Percentiles rank a stretch among this genome's conserved stretches.
These are phyloP conservation scores for Hyphantria cunea DNA, from an alignment of 1,140 invertebrate species.

Conservation along the genomic window DNA sequence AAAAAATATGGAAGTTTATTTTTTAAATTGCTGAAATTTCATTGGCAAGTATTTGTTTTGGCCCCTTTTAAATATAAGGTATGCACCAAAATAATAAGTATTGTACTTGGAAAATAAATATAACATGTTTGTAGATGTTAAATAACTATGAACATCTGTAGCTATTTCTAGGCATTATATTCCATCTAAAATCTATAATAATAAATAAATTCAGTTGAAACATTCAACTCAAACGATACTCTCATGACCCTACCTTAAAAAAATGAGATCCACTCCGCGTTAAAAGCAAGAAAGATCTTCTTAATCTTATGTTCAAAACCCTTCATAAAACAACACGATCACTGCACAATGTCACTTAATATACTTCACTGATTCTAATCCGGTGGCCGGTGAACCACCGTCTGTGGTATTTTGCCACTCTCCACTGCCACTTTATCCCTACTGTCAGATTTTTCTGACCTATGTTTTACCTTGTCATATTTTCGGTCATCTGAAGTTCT, in stretches of 20 bases:
- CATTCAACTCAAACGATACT: conserved; percentile 2
- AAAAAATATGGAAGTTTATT: no score
- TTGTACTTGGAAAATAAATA: no score
- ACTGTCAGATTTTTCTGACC: conserved; percentile 40
- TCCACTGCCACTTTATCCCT: conserved; percentile 33
- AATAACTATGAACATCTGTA: neutral
- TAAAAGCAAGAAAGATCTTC: conserved; percentile 2
- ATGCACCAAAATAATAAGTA: no score
- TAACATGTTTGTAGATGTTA: neutral
- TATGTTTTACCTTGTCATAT: conserved; percentile 46
- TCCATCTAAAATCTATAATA: neutral
- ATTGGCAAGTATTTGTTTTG: neutral
- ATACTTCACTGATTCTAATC: conserved; percentile 48
- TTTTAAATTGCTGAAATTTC: neutral
- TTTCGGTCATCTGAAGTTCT: conserved; percentile 55
- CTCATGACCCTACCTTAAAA: conserved; percentile 13
- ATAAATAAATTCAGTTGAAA: neutral
- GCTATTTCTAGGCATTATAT: neutral
- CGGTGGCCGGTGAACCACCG: conserved; percentile 58
- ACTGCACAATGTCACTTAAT: conserved; percentile 30
- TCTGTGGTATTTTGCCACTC: conserved; percentile 58
- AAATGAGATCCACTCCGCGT: conserved; percentile 26
- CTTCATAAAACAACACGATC: conserved; percentile 32
- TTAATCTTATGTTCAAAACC: conserved; percentile 18
- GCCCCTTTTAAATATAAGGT: conserved; percentile 2